These are phyloP conservation scores for Grapholita molesta DNA, from an alignment of 1,140 invertebrate species.

Conservation along the genomic window DNA sequence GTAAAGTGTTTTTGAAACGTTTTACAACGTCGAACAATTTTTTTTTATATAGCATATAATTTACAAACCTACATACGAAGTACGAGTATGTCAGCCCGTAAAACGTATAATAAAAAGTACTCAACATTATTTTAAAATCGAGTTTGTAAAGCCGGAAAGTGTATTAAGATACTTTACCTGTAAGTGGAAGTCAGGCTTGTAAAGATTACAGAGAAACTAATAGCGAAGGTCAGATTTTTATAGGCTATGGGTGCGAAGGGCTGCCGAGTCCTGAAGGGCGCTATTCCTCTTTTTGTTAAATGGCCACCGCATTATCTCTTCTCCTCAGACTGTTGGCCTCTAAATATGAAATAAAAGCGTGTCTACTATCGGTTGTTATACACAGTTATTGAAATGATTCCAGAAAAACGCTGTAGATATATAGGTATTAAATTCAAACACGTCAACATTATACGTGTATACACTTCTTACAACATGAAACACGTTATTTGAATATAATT, in stretches of 20 bases:
- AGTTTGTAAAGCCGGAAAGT: neutral
- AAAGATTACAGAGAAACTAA: constrained; percentile 11
- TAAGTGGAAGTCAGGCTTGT: neutral
- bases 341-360: constrained; percentile 12
- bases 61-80: no score
- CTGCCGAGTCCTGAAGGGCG: neutral
- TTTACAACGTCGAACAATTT: no score
- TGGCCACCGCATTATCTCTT: neutral
- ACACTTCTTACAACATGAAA: no score
- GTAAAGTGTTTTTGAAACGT: neutral
- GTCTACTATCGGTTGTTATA: neutral
- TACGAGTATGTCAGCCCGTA: no score
- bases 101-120: neutral
- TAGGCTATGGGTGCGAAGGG: constrained; percentile 9
- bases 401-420: no score
- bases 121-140: neutral
- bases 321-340: neutral
- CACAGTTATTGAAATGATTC: no score
- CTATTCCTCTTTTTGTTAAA: neutral
- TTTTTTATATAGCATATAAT: no score
- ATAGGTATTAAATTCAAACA: no score
- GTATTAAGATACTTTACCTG: neutral
- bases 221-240: constrained; percentile 9
- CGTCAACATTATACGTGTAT: no score
- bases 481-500: no score